Evolutionary conservation across 1,140 invertebrate species (phyloP).

Genomic region (Solen grandis): DNA sequence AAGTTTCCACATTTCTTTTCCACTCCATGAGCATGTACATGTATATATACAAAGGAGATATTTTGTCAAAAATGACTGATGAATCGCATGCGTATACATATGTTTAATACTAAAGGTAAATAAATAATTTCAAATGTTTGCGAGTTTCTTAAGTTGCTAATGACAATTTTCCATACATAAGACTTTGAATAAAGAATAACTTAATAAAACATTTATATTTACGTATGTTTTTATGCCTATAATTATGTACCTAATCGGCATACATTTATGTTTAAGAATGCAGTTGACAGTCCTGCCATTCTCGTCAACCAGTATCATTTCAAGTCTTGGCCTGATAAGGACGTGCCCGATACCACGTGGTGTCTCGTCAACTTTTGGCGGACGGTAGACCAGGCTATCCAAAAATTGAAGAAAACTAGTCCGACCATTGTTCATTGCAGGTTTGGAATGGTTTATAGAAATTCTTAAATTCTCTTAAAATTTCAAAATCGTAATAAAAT

Average conservation of each 20-base stretch:
- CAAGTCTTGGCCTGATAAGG: constrained; percentile 40
- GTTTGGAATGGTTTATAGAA: neutral
- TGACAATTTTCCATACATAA: neutral
- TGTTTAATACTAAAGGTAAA: too few relatives aligned
- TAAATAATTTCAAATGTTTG: too few relatives aligned
- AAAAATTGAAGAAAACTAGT: neutral
- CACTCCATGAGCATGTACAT: too few relatives aligned
- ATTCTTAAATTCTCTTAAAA: neutral
- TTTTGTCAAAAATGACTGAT: too few relatives aligned
- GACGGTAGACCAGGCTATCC: neutral
- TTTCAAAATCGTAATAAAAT: neutral
- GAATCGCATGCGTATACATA: too few relatives aligned
- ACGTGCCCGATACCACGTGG: constrained; percentile 36
- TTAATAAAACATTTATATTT: neutral
- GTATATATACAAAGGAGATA: too few relatives aligned
- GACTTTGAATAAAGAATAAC: neutral
- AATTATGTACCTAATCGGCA: neutral
- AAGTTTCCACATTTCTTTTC: too few relatives aligned
- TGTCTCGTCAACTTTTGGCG: constrained; percentile 35
- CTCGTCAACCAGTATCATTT: constrained; percentile 29
- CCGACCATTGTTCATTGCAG: neutral
- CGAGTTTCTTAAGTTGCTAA: neutral
- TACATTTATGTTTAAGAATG: neutral
- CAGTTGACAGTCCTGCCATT: constrained; percentile 80
- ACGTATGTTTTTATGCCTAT: neutral